phyloP scores from a whole-genome alignment of 2,113 vertebrate genomes.

The Bambusicola thoracicus region DNA sequence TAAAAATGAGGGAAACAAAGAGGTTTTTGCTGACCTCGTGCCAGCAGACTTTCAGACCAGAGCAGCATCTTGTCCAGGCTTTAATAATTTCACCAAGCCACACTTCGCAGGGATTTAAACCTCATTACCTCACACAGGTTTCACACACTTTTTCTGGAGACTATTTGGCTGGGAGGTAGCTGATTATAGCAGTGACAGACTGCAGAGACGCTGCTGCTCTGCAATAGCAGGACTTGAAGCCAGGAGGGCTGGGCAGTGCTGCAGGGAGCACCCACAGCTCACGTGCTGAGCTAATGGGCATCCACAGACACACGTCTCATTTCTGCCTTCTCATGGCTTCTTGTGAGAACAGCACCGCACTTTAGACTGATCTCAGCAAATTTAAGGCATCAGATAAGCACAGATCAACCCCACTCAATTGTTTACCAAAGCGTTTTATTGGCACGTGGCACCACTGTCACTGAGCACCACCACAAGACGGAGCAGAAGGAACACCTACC shows the following conservation, averaged over 20 bases:
- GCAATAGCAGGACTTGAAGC: neutral
- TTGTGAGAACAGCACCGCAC: neutral
- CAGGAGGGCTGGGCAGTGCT: accelerated
- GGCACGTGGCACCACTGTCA: neutral
- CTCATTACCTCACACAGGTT: neutral
- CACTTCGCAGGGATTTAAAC: neutral
- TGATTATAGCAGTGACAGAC: neutral
- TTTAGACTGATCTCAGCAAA: neutral
- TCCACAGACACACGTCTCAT: neutral
- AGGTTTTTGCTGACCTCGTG: neutral
- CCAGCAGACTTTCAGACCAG: accelerated
- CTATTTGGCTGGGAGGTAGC: neutral
- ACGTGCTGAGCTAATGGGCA: neutral
- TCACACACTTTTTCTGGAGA: neutral
- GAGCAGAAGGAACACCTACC: neutral
- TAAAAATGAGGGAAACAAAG: neutral
- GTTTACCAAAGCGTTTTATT: neutral
- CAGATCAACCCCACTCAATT: neutral
- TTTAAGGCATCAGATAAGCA: neutral
- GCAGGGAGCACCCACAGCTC: neutral
- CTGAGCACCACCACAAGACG: neutral
- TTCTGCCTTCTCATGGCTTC: neutral
- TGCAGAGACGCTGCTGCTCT: neutral
- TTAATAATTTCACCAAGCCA: neutral
- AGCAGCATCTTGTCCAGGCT: neutral